These are phyloP conservation scores for Lingula anatina DNA, from an alignment of 2,888 invertebrate species.

Conservation along the genomic window DNA sequence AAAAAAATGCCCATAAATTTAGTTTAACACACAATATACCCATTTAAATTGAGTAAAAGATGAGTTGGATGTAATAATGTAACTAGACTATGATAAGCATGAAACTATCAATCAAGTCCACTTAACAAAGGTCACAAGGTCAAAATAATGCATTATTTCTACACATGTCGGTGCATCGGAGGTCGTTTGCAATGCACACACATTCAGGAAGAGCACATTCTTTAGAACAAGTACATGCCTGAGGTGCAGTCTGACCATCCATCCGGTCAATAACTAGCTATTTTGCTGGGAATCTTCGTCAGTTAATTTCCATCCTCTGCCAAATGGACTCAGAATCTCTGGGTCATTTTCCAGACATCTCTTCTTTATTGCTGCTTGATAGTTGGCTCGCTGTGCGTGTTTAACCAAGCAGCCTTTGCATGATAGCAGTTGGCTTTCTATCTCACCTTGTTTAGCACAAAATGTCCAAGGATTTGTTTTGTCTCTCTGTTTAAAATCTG, in stretches of 20 bases:
- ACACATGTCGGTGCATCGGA: conserved; percentile 9
- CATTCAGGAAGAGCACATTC: conserved; percentile 2
- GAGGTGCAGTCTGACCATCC: conserved; percentile 4
- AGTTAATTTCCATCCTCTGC: conserved; percentile 5
- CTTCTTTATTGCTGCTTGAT: conserved; percentile 15
- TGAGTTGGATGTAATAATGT: too few species aligned
- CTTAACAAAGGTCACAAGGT: too few species aligned
- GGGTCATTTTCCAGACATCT: conserved; percentile 4
- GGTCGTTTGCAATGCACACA: conserved; percentile 4
- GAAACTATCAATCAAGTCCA: too few species aligned
- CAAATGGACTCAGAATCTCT: conserved; percentile 6
- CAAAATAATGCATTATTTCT: too few species aligned
- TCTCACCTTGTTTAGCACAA: conserved; percentile 9
- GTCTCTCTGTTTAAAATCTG: too few species aligned
- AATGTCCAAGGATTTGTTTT: too few species aligned
- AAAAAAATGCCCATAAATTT: too few species aligned
- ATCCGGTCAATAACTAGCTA: conserved; percentile 8
- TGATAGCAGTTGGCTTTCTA: conserved; percentile 12
- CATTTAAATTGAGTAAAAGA: too few species aligned
- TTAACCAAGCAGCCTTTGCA: conserved; percentile 6
- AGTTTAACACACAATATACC: too few species aligned
- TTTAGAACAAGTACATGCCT: conserved; percentile 6
- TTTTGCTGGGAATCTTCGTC: conserved; percentile 1
- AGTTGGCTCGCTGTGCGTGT: conserved; percentile 13
- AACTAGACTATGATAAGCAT: too few species aligned